Evolutionary conservation across 2,113 vertebrate species (phyloP).

Genomic region (Tyrannus savana): DNA sequence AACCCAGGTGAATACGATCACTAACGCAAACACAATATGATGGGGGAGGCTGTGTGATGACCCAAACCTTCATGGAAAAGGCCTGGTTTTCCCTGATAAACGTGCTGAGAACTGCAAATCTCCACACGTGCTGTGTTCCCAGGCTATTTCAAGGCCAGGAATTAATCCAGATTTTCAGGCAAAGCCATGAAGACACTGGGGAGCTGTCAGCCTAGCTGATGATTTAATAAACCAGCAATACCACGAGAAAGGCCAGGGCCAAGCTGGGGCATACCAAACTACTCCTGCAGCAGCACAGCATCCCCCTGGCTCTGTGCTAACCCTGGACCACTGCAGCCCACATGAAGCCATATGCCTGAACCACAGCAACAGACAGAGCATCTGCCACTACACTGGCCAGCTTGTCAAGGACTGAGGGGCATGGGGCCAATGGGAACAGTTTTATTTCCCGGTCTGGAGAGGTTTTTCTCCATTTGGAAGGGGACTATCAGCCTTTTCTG

Average conservation of each 20-base stretch:
- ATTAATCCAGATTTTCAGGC: neutral
- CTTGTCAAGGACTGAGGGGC: neutral
- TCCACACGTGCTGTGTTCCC: neutral
- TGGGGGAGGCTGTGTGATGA: neutral
- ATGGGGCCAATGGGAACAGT: neutral
- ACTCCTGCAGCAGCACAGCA: neutral
- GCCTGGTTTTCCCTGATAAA: neutral
- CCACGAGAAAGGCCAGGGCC: neutral
- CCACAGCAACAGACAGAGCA: neutral
- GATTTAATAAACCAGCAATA: neutral
- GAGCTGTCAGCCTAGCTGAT: neutral
- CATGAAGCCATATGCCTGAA: neutral
- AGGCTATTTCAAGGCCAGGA: neutral
- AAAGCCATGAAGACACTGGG: neutral
- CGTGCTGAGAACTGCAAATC: neutral
- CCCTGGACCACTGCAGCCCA: rapidly evolving
- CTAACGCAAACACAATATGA: rapidly evolving
- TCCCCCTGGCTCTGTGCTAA: neutral
- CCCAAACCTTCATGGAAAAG: neutral
- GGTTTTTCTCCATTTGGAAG: conserved; percentile 9
- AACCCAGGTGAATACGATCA: neutral
- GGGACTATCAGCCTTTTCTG: conserved; percentile 20
- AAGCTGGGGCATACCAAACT: neutral
- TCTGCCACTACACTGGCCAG: neutral
- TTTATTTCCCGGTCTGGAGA: neutral